Conservation (phyloP, 2,888 invertebrate species). For the Erebia epiphron region DNA sequence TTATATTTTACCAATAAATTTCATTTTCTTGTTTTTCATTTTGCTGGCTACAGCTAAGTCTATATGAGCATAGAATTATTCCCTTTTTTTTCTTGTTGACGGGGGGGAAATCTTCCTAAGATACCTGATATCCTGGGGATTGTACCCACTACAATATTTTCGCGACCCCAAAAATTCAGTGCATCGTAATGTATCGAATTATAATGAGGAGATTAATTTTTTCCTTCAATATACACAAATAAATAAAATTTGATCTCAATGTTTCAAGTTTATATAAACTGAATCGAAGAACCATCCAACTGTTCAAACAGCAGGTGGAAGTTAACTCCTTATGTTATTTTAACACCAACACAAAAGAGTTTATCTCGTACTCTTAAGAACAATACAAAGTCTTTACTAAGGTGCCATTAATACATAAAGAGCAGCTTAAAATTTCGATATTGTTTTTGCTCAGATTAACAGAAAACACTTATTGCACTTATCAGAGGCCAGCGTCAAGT, state of each 20-base stretch:
- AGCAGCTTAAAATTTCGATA: conserved; percentile 16
- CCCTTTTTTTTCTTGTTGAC: too few species aligned
- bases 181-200: too few species aligned
- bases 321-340: not conserved
- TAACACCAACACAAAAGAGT: conserved; percentile 8
- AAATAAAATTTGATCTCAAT: not conserved
- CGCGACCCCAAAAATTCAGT: too few species aligned
- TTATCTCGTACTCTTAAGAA: conserved; percentile 12
- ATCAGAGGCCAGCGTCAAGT: conserved; percentile 31
- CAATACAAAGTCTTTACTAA: conserved; percentile 9
- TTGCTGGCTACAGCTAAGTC: not conserved
- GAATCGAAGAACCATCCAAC: not conserved
- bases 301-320: not conserved
- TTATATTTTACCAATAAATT: too few species aligned
- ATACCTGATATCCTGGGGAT: too few species aligned
- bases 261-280: not conserved
- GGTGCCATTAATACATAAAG: conserved; percentile 15
- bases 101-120: too few species aligned
- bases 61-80: too few species aligned
- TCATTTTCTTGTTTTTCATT: too few species aligned
- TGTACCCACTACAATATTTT: too few species aligned
- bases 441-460: conserved; percentile 20
- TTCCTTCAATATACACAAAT: not conserved
- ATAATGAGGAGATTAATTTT: too few species aligned
- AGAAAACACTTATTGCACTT: conserved; percentile 7